Evolutionary conservation across 1,140 invertebrate genomes (phyloP).

Genomic region (Ptiloglossa arizonensis): DNA sequence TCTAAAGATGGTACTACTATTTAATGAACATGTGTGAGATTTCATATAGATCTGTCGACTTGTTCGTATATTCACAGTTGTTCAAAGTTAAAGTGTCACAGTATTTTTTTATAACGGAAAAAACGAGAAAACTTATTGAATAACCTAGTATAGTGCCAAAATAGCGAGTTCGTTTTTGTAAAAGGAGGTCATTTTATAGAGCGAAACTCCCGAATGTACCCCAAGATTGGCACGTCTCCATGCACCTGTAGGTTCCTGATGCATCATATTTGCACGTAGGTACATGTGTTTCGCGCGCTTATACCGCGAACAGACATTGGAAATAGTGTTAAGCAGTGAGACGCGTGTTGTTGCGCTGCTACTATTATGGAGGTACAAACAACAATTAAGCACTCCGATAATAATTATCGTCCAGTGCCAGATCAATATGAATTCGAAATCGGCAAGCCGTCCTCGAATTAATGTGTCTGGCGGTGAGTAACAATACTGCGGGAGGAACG

Average conservation of each 20-base stretch:
- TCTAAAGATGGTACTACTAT: no score
- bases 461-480: constrained; percentile 32
- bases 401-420: constrained; percentile 69
- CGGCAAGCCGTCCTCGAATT: constrained; percentile 52
- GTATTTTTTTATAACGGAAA: no score
- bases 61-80: no score
- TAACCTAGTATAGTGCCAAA: no score
- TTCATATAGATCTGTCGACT: no score
- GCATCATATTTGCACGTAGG: constrained; percentile 17
- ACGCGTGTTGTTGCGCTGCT: neutral
- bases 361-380: constrained; percentile 54
- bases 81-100: no score
- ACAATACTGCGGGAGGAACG: constrained; percentile 32
- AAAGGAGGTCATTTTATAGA: no score
- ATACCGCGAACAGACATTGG: constrained; percentile 50
- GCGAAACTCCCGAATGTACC: neutral
- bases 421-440: constrained; percentile 72
- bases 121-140: no score
- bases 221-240: neutral
- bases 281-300: constrained; percentile 26
- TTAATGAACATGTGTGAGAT: no score
- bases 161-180: neutral
- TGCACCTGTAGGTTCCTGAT: constrained; percentile 1
- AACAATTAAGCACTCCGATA: constrained; percentile 71
- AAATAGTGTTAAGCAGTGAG: constrained; percentile 65